Base-by-base conservation (phyloP, 2,888 invertebrate species). In the Drosophila neutralis region DNA sequence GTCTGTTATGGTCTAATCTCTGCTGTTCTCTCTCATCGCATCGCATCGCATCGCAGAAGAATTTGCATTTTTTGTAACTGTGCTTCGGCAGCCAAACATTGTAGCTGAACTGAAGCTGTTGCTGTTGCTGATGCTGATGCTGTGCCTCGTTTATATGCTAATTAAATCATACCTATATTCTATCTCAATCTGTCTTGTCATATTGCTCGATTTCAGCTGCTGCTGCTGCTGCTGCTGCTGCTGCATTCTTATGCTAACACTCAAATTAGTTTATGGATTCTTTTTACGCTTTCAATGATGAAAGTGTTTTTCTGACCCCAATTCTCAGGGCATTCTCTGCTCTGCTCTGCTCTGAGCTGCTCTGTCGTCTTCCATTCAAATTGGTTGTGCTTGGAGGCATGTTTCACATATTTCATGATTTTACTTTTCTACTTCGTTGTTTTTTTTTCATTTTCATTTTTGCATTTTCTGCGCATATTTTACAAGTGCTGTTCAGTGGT, bases 381-480 rank as follows among this genome's bases (percentile, higher is more conserved):
- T 71, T 60, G 42, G 42, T 53, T 73, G 63, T 35, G 64, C 73
- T 70, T 62, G 60, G 35, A 48, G 67, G 71, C 90, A 79, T 90
- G 81, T 87, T 89, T 89, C 87, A 87, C 89, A 90, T 90, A 82
- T 87, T 90, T 90, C 80, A 87, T 89, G 90, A 80, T 87, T 89
- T 89, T 85, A 89, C 79, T 83, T 80, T 78, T 81, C 51, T 65
- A 68, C 52, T 60, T 54, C 35, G 35, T 63, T 67, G 45, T 52
- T 54, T 36, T 62, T 27, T 48, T 68, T 76, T 69, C 51, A 45
- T 38, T 75, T 63, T 54, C 70, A 69, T 78, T 85, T 82, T 71
- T 76, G 67, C 69, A 75, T 75, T 72, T 77, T 80, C 74, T 64
- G 80, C 49, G 78, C 76, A 79, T 75, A 87, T 77, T 82, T 89